These are phyloP conservation scores for Agonopterix alstromeriana DNA, from an alignment of 2,888 invertebrate genomes.

Conservation along the genomic window DNA sequence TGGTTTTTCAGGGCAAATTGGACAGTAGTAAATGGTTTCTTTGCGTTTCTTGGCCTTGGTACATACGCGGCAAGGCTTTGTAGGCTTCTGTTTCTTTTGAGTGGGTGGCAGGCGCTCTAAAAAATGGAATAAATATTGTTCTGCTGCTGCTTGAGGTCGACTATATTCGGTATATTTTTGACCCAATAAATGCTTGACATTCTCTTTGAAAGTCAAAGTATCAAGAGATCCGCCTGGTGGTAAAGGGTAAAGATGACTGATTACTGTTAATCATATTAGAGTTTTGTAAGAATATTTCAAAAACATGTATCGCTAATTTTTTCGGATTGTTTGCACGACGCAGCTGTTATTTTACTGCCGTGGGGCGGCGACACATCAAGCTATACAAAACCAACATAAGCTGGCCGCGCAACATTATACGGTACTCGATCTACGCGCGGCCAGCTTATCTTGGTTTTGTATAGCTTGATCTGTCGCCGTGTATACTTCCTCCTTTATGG, in stretches of 20 bases:
- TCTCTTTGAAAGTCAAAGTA: neutral
- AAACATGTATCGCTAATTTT: too few species aligned
- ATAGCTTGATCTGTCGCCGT: too few species aligned
- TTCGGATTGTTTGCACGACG: too few species aligned
- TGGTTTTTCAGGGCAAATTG: neutral
- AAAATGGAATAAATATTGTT: conserved; percentile 5
- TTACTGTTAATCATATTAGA: neutral
- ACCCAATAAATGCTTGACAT: neutral
- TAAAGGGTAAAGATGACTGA: neutral
- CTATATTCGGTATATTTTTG: neutral
- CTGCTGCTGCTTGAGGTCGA: neutral
- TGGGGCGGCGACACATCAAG: too few species aligned
- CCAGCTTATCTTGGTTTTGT: too few species aligned
- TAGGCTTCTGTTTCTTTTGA: conserved; percentile 3
- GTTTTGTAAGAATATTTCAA: too few species aligned
- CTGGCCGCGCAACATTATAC: too few species aligned
- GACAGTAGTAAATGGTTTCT: conserved; percentile 3
- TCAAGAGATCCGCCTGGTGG: neutral
- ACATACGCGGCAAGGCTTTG: conserved; percentile 9
- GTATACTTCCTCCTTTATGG: too few species aligned
- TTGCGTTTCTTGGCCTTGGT: conserved; percentile 5
- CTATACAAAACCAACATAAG: too few species aligned
- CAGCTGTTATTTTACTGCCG: too few species aligned
- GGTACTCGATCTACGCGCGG: too few species aligned
- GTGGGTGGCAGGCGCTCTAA: conserved; percentile 6